A percentile compares a stretch with the other conserved stretches of the same genome.
phyloP scores from a whole-genome alignment of 2,888 invertebrate species.

The Octonoba sinensis region DNA sequence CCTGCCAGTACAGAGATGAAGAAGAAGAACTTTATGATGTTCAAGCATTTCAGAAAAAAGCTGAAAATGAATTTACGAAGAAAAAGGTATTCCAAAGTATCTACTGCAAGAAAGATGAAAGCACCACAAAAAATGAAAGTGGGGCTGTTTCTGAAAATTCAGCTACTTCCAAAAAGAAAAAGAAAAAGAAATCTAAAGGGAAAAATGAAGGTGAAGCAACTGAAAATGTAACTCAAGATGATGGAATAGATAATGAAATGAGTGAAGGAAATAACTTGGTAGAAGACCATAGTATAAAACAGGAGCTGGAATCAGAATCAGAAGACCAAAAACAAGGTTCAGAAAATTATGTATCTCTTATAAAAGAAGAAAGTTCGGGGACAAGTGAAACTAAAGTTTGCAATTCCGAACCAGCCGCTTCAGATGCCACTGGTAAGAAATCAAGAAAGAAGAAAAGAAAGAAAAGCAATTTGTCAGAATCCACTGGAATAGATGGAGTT shows the following conservation, averaged over 20 bases:
- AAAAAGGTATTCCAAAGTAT: constrained; percentile 84
- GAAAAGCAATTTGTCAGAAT: too few species aligned
- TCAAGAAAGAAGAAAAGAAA: too few species aligned
- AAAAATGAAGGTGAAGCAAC: neutral
- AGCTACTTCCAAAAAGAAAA: constrained; percentile 27
- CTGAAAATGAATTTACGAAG: constrained; percentile 81
- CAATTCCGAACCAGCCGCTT: too few species aligned
- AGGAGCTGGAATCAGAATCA: neutral
- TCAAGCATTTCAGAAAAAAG: constrained; percentile 81
- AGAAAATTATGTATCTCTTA: neutral
- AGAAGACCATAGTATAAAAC: neutral
- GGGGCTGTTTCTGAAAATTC: constrained; percentile 30
- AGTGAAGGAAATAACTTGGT: neutral
- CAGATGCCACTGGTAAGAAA: too few species aligned
- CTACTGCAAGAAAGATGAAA: constrained; percentile 72
- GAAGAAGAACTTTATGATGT: constrained; percentile 85
- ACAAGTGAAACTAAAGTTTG: neutral
- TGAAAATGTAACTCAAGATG: neutral
- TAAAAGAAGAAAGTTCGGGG: neutral
- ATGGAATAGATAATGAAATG: neutral
- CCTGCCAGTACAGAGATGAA: constrained; percentile 81
- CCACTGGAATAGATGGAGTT: too few species aligned
- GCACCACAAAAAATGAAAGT: neutral
- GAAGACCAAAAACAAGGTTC: neutral
- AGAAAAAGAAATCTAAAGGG: constrained; percentile 26